Percentiles rank a stretch among this genome's conserved stretches.
Evolutionary conservation across 2,888 invertebrate genomes (phyloP).

Genomic region (Conus canariensis): DNA sequence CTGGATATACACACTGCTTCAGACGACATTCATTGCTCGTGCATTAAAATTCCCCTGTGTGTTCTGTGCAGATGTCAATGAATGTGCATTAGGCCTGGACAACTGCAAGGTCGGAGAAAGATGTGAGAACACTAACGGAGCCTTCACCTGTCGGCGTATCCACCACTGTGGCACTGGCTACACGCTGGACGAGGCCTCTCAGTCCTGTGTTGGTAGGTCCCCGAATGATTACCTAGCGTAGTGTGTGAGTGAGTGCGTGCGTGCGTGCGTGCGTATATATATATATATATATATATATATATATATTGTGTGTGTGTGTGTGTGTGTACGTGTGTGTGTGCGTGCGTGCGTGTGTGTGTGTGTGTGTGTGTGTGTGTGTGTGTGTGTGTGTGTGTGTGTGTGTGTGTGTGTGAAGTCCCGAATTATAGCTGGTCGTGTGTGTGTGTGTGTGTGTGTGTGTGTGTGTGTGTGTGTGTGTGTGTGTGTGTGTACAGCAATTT

Average conservation of each 20-base stretch:
- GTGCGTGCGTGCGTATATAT: conserved; percentile 26
- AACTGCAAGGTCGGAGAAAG: conserved; percentile 87
- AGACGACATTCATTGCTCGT: too few species aligned
- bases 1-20: too few species aligned
- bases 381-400: conserved; percentile 7
- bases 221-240: not conserved
- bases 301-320: not conserved
- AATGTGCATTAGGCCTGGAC: conserved; percentile 88
- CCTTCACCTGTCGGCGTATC: conserved; percentile 78
- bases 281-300: too few species aligned
- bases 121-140: conserved; percentile 90
- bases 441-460: too few species aligned
- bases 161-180: conserved; percentile 97
- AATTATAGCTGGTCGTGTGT: too few species aligned
- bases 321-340: not conserved
- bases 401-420: not conserved
- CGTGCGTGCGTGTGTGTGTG: not conserved
- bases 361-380: conserved; percentile 10
- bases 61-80: conserved; percentile 87
- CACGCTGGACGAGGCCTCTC: conserved; percentile 91
- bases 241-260: conserved; percentile 16
- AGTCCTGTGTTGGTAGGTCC: conserved; percentile 89
- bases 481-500: not conserved
- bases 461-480: too few species aligned
- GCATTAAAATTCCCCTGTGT: not conserved